phyloP scores from a whole-genome alignment of 92 coral and sea anemone genomes.

The Zoanthus gigantus region DNA sequence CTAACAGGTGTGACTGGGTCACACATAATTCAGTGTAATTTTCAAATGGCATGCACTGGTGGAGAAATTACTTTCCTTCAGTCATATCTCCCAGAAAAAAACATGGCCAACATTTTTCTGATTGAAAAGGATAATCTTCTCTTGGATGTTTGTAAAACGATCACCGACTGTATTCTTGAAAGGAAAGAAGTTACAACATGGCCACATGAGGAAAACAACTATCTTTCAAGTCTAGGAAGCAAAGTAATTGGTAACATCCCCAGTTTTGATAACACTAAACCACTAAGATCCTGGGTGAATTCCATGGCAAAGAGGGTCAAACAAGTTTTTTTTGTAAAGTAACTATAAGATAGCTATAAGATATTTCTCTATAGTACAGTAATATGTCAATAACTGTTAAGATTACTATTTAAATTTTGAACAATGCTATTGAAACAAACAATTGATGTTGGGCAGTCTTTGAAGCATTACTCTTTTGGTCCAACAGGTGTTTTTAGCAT shows the following conservation, averaged over 20 bases:
- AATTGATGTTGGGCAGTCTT: no score
- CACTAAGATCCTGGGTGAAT: conserved; percentile 53
- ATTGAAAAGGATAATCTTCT: conserved; percentile 15
- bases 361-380: no score
- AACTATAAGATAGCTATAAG: neutral
- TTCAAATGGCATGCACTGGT: conserved; percentile 68
- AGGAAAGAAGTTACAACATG: conserved; percentile 2
- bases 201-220: conserved; percentile 58
- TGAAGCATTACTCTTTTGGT: conserved; percentile 13
- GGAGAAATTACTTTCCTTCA: conserved; percentile 40
- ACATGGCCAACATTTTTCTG: neutral
- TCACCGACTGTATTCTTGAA: conserved; percentile 48
- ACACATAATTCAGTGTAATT: conserved; percentile 49
- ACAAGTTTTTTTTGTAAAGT: conserved; percentile 38
- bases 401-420: no score
- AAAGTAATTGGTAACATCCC: conserved; percentile 39
- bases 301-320: conserved; percentile 54
- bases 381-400: no score
- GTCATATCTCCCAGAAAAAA: conserved; percentile 63
- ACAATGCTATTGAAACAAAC: no score
- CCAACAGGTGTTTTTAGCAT: conserved; percentile 49
- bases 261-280: conserved; percentile 50
- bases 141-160: conserved; percentile 46
- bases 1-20: conserved; percentile 50
- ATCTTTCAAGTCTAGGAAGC: conserved; percentile 48